These are phyloP conservation scores for Mellivora capensis DNA, from an alignment of 2,113 vertebrate species.

Conservation along the genomic window DNA sequence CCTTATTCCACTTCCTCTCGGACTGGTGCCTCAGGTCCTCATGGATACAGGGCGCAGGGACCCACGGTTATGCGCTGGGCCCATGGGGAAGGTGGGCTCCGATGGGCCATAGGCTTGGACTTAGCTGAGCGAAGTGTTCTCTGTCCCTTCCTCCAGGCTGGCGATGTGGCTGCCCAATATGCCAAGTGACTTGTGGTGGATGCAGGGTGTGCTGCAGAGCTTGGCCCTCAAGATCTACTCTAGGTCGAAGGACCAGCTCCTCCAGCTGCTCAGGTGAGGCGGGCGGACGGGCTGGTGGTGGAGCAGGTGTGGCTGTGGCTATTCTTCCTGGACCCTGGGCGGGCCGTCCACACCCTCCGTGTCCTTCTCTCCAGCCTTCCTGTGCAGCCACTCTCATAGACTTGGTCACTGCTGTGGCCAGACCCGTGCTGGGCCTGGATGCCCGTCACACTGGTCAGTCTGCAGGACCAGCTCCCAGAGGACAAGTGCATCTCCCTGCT, in stretches of 20 bases:
- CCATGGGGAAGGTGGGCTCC: fast-evolving
- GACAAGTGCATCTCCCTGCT: fast-evolving
- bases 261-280: background rate
- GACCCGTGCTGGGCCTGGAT: background rate
- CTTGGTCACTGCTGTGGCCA: background rate
- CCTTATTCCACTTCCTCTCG: background rate
- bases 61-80: background rate
- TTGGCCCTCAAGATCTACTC: fast-evolving
- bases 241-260: background rate
- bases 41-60: no score
- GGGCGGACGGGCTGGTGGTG: fast-evolving
- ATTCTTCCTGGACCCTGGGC: background rate
- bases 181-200: background rate
- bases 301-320: fast-evolving
- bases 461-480: background rate
- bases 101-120: fast-evolving
- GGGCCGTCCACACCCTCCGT: fast-evolving
- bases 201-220: background rate
- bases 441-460: background rate
- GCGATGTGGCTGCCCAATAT: background rate
- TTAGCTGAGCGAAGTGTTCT: fast-evolving
- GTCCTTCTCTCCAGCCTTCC: background rate
- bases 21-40: background rate
- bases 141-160: background rate
- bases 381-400: fast-evolving